A percentile compares a stretch with the other conserved stretches of the same genome.
phyloP scores from a whole-genome alignment of 2,888 invertebrate species.

The Thalpophila matura region DNA sequence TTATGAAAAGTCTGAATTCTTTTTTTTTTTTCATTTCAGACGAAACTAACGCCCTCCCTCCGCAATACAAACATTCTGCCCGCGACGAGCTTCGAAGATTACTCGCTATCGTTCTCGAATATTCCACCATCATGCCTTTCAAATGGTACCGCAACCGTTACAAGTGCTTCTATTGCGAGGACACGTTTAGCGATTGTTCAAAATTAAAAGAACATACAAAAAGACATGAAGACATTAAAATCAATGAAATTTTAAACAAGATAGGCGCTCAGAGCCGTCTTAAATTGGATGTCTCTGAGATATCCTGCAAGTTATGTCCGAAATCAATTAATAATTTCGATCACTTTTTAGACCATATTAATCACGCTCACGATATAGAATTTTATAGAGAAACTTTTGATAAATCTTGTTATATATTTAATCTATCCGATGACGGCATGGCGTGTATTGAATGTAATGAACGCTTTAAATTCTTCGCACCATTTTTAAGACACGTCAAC shows the following conservation, averaged over 20 bases:
- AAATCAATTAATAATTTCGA: conserved; percentile 60
- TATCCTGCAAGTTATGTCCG: conserved; percentile 71
- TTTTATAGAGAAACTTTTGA: conserved; percentile 59
- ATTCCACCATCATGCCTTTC: conserved; percentile 69
- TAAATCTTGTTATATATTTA: conserved; percentile 63
- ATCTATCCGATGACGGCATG: conserved; percentile 69
- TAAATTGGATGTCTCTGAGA: conserved; percentile 74
- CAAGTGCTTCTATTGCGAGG: conserved; percentile 69
- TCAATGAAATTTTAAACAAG: conserved; percentile 8
- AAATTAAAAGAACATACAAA: conserved; percentile 37
- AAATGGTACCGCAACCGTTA: conserved; percentile 66
- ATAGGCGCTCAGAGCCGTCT: conserved; percentile 59
- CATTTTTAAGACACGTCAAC: conserved; percentile 69
- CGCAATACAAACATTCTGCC: background rate
- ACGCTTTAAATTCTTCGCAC: conserved; percentile 71
- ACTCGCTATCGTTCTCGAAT: conserved; percentile 53
- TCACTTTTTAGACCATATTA: conserved; percentile 63
- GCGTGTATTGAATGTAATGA: conserved; percentile 69
- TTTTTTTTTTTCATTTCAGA: conserved; percentile 42
- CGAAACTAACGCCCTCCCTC: background rate
- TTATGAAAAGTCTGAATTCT: conserved; percentile 32
- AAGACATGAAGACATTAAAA: conserved; percentile 24
- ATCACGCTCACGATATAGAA: conserved; percentile 57
- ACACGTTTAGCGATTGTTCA: conserved; percentile 32
- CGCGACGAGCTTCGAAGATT: conserved; percentile 37